phyloP scores from a whole-genome alignment of 1,140 invertebrate species.

The Brachionus plicatilis region DNA sequence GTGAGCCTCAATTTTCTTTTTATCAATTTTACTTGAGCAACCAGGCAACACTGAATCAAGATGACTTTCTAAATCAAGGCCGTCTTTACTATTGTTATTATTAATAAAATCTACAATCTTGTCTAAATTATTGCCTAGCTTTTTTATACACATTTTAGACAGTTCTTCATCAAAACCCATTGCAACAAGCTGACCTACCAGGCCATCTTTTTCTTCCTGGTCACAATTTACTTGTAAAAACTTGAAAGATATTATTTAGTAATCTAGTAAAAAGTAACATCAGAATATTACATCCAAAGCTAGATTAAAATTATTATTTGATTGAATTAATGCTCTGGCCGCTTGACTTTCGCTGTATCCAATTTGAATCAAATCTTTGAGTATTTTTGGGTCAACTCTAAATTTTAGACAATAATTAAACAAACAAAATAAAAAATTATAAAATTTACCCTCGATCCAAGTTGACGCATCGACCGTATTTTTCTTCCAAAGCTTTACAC shows the following conservation, averaged over 20 bases:
- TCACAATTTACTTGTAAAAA: background rate
- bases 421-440: background rate
- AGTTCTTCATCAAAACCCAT: slow-evolving; percentile 25
- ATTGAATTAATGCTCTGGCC: background rate
- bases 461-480: background rate
- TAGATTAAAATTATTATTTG: slow-evolving; percentile 15
- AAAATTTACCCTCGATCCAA: background rate
- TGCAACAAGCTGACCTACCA: background rate
- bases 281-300: slow-evolving; percentile 8
- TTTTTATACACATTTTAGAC: background rate
- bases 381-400: slow-evolving; percentile 15
- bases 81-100: background rate
- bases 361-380: slow-evolving; percentile 5
- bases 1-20: background rate
- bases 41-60: background rate
- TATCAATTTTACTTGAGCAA: background rate
- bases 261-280: background rate
- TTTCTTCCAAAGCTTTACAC: background rate
- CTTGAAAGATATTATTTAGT: background rate
- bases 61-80: background rate
- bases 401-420: background rate
- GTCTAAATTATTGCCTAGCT: background rate
- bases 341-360: slow-evolving; percentile 9
- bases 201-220: background rate
- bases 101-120: background rate